Evolutionary conservation across 2,888 invertebrate genomes (phyloP).

Genomic region (Torymus auratus): DNA sequence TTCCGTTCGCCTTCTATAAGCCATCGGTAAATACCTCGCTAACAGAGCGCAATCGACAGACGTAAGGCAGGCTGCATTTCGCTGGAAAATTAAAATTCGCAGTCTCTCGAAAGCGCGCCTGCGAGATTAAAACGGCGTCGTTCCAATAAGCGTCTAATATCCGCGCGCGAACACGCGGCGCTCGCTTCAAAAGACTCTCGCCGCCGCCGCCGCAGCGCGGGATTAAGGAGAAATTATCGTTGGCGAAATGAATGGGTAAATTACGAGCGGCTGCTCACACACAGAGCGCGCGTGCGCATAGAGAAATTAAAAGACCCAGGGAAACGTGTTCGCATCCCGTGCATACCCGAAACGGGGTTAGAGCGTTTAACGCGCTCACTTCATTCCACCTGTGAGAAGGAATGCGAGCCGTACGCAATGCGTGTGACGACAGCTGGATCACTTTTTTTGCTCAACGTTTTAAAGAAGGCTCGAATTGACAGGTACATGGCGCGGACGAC

Average conservation of each 20-base stretch:
- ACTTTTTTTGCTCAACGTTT: background rate
- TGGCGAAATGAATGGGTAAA: constrained; percentile 41
- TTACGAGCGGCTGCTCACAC: background rate
- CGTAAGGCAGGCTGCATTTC: constrained; percentile 6
- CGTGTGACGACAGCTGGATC: background rate
- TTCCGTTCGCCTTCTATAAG: background rate
- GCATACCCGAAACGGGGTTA: constrained; percentile 32
- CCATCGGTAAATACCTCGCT: background rate
- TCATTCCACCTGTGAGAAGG: constrained; percentile 15
- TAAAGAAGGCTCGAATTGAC: too few relatives aligned
- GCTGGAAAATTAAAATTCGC: constrained; percentile 23
- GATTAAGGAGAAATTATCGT: constrained; percentile 40
- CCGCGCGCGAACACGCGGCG: background rate
- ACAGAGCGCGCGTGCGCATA: background rate
- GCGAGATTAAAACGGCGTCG: background rate
- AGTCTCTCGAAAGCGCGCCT: constrained; percentile 36
- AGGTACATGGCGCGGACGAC: too few relatives aligned
- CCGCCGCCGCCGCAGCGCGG: too few relatives aligned
- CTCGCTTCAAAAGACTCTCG: constrained; percentile 8
- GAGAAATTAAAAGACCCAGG: constrained; percentile 45
- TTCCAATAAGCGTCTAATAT: constrained; percentile 24
- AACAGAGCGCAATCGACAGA: background rate
- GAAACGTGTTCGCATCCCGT: constrained; percentile 18
- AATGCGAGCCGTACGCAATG: background rate
- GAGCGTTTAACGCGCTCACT: constrained; percentile 22